Percentiles rank a stretch among this genome's conserved stretches.
Conservation (phyloP, 2,113 vertebrate species). For the Ranitomeya imitator region DNA sequence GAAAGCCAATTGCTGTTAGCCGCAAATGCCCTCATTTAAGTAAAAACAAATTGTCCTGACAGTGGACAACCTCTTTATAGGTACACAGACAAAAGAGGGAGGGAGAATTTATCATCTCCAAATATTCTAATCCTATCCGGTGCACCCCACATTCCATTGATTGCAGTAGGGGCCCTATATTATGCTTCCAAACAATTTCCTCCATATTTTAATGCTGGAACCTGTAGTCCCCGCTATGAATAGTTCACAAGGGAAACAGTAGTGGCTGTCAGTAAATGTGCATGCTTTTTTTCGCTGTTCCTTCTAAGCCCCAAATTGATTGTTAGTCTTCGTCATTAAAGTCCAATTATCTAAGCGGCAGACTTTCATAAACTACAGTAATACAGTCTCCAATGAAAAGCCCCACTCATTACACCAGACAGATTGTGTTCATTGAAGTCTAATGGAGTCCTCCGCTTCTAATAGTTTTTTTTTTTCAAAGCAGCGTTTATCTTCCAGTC, state of each 20-base stretch:
- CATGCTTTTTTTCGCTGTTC: too few relatives aligned
- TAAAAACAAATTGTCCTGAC: too few relatives aligned
- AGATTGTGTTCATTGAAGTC: constrained; percentile 2
- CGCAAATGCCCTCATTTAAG: too few relatives aligned
- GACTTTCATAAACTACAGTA: neutral
- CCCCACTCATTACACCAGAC: neutral
- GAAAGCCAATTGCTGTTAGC: too few relatives aligned
- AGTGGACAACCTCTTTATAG: too few relatives aligned
- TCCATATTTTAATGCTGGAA: too few relatives aligned
- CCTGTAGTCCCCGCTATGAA: neutral
- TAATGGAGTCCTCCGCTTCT: neutral
- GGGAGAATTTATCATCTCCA: too few relatives aligned
- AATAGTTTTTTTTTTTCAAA: constrained; percentile 30
- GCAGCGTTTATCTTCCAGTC: neutral
- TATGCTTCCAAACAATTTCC: neutral
- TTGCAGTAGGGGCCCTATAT: neutral
- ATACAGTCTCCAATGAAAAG: neutral
- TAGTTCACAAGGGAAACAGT: neutral
- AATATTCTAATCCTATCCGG: too few relatives aligned
- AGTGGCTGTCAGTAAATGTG: neutral
- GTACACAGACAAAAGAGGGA: too few relatives aligned
- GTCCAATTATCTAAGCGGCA: too few relatives aligned
- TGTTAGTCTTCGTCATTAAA: neutral
- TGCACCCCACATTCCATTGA: neutral
- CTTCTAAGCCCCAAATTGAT: neutral